Percentiles rank a stretch among this genome's conserved stretches.
phyloP scores from a whole-genome alignment of 1,140 invertebrate genomes.

The Drosophila bipectinata region DNA sequence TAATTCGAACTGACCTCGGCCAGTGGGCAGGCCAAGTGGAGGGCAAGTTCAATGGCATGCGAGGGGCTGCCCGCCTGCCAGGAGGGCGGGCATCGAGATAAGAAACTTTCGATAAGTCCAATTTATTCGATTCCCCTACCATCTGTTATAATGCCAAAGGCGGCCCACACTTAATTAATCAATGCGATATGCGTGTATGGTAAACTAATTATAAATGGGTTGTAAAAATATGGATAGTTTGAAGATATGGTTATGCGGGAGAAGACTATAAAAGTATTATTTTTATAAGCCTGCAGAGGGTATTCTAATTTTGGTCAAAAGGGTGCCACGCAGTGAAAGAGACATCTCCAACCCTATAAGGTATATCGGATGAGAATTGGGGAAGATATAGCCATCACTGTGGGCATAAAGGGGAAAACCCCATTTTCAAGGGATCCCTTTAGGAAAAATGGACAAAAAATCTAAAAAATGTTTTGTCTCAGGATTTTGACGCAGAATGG shows the following conservation, averaged over 20 bases:
- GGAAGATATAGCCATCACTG: too few species aligned
- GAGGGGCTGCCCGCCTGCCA: background rate
- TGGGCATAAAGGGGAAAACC: too few species aligned
- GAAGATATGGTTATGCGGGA: slow-evolving; percentile 2
- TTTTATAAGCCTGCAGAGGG: background rate
- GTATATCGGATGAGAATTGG: too few species aligned
- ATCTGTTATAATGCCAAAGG: slow-evolving; percentile 16
- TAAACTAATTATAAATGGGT: slow-evolving; percentile 32
- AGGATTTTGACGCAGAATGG: too few species aligned
- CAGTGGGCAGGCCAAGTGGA: slow-evolving; percentile 16
- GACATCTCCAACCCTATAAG: too few species aligned
- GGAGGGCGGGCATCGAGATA: slow-evolving; percentile 23
- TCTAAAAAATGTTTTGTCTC: too few species aligned
- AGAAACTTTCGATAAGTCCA: slow-evolving; percentile 29
- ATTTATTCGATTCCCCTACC: slow-evolving; percentile 29
- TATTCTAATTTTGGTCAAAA: too few species aligned
- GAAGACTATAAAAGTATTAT: background rate
- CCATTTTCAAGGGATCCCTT: too few species aligned
- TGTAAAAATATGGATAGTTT: slow-evolving; percentile 9
- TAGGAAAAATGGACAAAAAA: too few species aligned
- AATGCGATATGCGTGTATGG: slow-evolving; percentile 28
- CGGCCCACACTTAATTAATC: slow-evolving; percentile 34
- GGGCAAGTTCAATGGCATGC: slow-evolving; percentile 75
- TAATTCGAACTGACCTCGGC: slow-evolving; percentile 69
- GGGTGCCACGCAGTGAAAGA: too few species aligned